phyloP scores from a whole-genome alignment of 1,140 invertebrate genomes.

The Orussus abietinus region DNA sequence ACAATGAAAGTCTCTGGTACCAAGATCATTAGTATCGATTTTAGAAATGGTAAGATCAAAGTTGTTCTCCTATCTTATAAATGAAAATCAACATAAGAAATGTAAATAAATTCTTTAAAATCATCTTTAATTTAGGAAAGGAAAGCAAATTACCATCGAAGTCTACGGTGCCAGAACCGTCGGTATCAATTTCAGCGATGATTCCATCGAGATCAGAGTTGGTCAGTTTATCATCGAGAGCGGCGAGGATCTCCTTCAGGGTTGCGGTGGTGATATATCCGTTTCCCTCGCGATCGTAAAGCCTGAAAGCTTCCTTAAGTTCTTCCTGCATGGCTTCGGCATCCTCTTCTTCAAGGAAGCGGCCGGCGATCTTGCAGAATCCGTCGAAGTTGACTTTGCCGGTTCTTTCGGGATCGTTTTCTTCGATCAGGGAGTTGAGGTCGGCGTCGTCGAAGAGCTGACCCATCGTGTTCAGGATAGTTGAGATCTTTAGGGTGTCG shows the following conservation, averaged over 20 bases:
- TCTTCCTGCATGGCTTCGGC: constrained; percentile 92
- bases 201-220: constrained; percentile 83
- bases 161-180: constrained; percentile 88
- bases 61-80: too few relatives aligned
- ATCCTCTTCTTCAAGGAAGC: constrained; percentile 87
- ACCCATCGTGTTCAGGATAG: constrained; percentile 91
- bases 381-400: constrained; percentile 93
- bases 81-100: too few relatives aligned
- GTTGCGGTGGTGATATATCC: constrained; percentile 91
- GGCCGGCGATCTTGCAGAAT: constrained; percentile 84
- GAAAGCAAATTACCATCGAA: constrained; percentile 86
- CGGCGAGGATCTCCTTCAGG: constrained; percentile 84
- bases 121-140: too few relatives aligned
- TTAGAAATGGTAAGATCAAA: constrained; percentile 84
- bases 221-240: constrained; percentile 86
- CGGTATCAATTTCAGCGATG: constrained; percentile 90
- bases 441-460: constrained; percentile 87
- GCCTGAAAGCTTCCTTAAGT: constrained; percentile 89
- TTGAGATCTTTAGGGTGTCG: constrained; percentile 83
- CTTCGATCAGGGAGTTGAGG: constrained; percentile 74
- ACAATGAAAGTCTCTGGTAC: constrained; percentile 76
- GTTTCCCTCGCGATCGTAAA: constrained; percentile 78
- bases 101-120: too few relatives aligned
- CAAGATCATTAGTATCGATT: constrained; percentile 90
- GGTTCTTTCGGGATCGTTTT: constrained; percentile 78